Evolutionary conservation across 2,797 vertebrate genomes (phyloP), one percentile per base, ranked within the genome.

Genomic region (Chrysocyon brachyurus): DNA sequence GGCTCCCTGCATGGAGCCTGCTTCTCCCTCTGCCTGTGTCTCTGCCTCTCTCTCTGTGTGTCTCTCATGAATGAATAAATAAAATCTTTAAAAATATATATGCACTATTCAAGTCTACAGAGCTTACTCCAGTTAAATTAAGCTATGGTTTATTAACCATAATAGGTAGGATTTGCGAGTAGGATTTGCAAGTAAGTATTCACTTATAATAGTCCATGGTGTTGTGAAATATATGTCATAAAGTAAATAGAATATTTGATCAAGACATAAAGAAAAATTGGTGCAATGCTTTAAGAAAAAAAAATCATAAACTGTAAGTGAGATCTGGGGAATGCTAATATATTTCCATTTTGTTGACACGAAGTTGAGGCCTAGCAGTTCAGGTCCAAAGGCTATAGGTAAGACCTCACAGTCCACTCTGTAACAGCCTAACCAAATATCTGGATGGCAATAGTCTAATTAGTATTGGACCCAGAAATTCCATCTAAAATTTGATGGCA

Each of bases 131-230:
- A 22, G 24, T 56, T 93, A 84, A 8, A 64, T 49, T 52, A 90
- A 88, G 19, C 33, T 52, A 17, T n/a, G 2, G 56, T 75, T 87
- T 70, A 79, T 46, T 46, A 46, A 46, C 40, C 40, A 46, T 46
- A 46, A 8, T 46, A 46, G 40, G 40, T 46, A 46, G 40, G 40
- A 46, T 46, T 46, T 46, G 40, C 85, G 19, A 52, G 46, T 70
- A 82, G 66, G 19, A 96, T 70, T 91, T 83, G 61, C 49, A 15
- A 89, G 17, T 72, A 72, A 33, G 19, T 94, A 40, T 59, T 91
- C 91, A 26, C 81, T 86, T 89, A n/a, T 68, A 96, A 63, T 66
- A 54, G 40, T 57, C 54, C 19, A 8, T 40, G 31, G 85, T 70
- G n/a, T 85, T 87, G 3, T 75, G 36, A 96, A 49, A n/a, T 54